A percentile compares a stretch with the other conserved stretches of the same genome.
Evolutionary conservation across 2,888 invertebrate genomes (phyloP).

Genomic region (Leucania comma): DNA sequence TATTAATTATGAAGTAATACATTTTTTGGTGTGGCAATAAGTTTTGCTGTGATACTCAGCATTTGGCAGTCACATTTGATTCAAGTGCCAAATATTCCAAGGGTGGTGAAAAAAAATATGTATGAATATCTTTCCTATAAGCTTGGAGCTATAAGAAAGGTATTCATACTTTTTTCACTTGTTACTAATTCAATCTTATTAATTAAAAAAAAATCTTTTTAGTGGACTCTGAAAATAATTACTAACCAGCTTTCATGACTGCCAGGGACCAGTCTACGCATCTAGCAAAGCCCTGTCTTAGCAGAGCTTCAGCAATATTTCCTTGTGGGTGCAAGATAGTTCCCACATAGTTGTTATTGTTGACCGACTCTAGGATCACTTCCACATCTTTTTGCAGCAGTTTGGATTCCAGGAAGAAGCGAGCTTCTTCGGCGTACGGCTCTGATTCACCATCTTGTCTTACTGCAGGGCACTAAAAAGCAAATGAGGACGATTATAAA

Average conservation of each 20-base stretch:
- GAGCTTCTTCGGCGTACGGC: constrained; percentile 96
- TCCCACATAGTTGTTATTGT: constrained; percentile 98
- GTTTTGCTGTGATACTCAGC: constrained; percentile 1
- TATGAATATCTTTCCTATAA: too few species aligned
- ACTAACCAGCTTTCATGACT: constrained; percentile 85
- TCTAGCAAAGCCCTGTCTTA: constrained; percentile 97
- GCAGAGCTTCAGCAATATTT: constrained; percentile 98
- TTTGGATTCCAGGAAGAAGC: constrained; percentile 97
- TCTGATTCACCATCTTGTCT: constrained; percentile 94
- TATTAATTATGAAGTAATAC: too few species aligned
- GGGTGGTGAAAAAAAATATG: too few species aligned
- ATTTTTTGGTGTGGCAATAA: neutral
- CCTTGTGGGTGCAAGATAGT: constrained; percentile 97
- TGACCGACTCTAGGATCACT: constrained; percentile 97
- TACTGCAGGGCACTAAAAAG: constrained; percentile 93
- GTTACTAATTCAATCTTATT: too few species aligned
- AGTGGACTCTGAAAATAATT: neutral
- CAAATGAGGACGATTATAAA: constrained; percentile 9
- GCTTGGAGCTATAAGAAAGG: constrained; percentile 1
- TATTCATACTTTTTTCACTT: constrained; percentile 1
- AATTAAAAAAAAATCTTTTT: neutral
- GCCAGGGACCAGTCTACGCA: constrained; percentile 92
- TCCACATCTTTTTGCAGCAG: constrained; percentile 97
- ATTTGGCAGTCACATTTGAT: constrained; percentile 32
- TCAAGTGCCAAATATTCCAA: constrained; percentile 29